Percentiles rank a stretch among this genome's conserved stretches.
Evolutionary conservation across 2,113 vertebrate genomes (phyloP).

Genomic region (Helogale parvula): DNA sequence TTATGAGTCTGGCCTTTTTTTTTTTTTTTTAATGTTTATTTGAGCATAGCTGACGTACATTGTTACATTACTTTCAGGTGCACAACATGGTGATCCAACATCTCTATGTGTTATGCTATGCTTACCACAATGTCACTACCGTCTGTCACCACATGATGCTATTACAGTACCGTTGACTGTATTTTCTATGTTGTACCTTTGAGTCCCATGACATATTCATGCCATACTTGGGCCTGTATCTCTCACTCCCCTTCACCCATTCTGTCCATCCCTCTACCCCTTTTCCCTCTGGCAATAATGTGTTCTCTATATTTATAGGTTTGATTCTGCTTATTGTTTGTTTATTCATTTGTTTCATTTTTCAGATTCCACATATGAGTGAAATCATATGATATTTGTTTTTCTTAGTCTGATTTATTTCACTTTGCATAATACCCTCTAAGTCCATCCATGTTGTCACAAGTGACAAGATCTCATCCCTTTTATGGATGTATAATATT

Average conservation of each 20-base stretch:
- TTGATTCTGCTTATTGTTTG: background rate
- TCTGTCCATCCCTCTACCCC: background rate
- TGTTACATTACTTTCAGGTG: background rate
- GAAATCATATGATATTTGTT: background rate
- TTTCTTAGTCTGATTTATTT: background rate
- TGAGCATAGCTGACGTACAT: background rate
- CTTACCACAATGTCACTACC: background rate
- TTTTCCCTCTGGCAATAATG: background rate
- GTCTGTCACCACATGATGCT: background rate
- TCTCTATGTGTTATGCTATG: background rate
- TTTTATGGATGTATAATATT: background rate
- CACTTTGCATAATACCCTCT: background rate
- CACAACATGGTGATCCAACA: background rate
- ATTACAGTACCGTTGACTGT: background rate
- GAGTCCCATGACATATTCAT: background rate
- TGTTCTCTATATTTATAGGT: background rate
- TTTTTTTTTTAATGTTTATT: background rate
- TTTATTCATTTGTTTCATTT: background rate
- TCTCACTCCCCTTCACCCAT: background rate
- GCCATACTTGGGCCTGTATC: background rate
- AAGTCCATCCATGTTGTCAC: background rate
- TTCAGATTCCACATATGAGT: background rate
- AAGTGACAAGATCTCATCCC: background rate
- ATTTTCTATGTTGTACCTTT: background rate
- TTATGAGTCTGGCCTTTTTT: background rate